Conservation (phyloP, 2,113 vertebrate genomes). For the Orycteropus afer region DNA sequence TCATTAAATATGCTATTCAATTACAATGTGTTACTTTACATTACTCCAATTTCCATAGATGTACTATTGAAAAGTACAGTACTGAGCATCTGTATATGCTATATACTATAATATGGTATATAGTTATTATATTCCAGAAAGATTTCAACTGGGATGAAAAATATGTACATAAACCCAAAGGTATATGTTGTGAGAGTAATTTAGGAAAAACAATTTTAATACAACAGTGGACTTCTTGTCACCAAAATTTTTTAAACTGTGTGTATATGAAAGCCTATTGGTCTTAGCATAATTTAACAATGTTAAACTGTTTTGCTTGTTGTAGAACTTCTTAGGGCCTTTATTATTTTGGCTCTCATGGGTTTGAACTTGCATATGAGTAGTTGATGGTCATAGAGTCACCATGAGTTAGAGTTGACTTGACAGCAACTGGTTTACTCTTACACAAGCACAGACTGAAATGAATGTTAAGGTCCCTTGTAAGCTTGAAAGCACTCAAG, state of each 20-base stretch:
- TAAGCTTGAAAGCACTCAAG: neutral
- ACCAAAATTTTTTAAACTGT: neutral
- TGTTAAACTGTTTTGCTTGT: neutral
- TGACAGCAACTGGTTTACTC: neutral
- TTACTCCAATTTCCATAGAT: neutral
- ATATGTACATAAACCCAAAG: neutral
- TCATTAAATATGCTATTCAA: neutral
- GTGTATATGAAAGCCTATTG: neutral
- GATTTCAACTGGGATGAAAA: neutral
- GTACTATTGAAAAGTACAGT: neutral
- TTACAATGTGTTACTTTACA: neutral
- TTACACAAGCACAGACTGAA: neutral
- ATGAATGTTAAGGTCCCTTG: neutral
- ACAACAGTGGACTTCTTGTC: neutral
- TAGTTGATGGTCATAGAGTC: no score
- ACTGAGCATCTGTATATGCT: neutral
- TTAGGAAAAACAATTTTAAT: neutral
- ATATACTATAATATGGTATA: neutral
- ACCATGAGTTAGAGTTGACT: neutral
- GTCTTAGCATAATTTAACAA: neutral
- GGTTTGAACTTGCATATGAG: no score
- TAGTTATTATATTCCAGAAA: neutral
- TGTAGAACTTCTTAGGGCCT: neutral
- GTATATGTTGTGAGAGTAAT: neutral
- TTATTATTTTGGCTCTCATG: neutral